Evolutionary conservation across 2,797 vertebrate species (phyloP), one percentile per base, ranked within the genome.

Genomic region (Acanthurus leucopareius): DNA sequence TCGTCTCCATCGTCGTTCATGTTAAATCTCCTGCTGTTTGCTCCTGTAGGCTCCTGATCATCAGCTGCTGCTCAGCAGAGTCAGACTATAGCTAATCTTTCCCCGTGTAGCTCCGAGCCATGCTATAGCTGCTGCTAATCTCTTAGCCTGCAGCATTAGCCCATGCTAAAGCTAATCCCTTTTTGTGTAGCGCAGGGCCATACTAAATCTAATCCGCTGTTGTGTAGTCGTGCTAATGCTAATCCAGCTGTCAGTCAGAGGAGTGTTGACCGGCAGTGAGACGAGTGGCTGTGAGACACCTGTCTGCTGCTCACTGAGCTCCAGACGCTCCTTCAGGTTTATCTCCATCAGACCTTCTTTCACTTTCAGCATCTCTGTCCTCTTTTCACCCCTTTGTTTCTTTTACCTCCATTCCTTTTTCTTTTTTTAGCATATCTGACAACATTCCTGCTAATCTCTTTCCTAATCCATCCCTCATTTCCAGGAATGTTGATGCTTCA

Each of bases 111-210:
- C 58, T 60, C 5, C 0, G 11, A 69, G 75, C 69, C 54, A 15
- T 64, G 66, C 79, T 75, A 67, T 19, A 60, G 78, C 87, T 72
- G 32, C 19, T 58, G 82, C 78, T 89, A 83, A 85, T 90, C 86
- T 85, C 51, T 47, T 79, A 82, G 70, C 70, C 75, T 28, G 56
- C 69, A 67, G 86, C 81, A 75, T 83, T 80, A 82, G 79, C 72
- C 49, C 42, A 2, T 56, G 78, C 81, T 82, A 79, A 74, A 0
- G 75, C 78, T 87, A 77, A 89, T 89, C 84, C 62, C 42, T 59
- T 75, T 73, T 63, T 75, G 75, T 75, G 60, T 52, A 54, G 66
- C n/a, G 4, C 32, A 0, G 13, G 40, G 70, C 61, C 17, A 4
- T 8, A 66, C 75, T 73, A 70, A 52, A 1, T 61, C 69, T 89